Evolutionary conservation across 2,113 vertebrate genomes (phyloP).

Genomic region (Nansenia antarctica): DNA sequence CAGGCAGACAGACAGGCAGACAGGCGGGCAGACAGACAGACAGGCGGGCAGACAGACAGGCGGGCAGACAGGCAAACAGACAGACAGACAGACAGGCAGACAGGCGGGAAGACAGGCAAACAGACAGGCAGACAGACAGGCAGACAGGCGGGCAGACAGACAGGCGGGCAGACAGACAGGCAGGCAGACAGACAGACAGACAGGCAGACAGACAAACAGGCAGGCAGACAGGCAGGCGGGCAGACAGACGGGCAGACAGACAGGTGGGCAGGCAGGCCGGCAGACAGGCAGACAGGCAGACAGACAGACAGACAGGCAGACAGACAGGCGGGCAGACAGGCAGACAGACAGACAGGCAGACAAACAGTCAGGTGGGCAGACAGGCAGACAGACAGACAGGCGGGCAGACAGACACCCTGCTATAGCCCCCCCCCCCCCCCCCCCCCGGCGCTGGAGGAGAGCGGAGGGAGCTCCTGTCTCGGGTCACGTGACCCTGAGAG

Average conservation of each 20-base stretch:
- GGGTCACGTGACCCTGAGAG: conserved; percentile 74
- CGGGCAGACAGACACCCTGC: conserved; percentile 36
- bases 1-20: conserved; percentile 23
- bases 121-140: too few species aligned
- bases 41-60: conserved; percentile 44
- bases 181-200: conserved; percentile 40
- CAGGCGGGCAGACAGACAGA: conserved; percentile 51
- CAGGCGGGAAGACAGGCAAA: too few species aligned
- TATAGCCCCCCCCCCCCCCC: conserved; percentile 40
- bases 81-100: conserved; percentile 52
- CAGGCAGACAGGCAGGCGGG: conserved; percentile 48
- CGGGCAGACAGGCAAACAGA: conserved; percentile 34
- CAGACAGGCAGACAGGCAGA: conserved; percentile 46
- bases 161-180: conserved; percentile 40
- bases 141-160: conserved; percentile 53
- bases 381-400: conserved; percentile 41
- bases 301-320: conserved; percentile 21
- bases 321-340: conserved; percentile 53
- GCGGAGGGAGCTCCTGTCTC: conserved; percentile 65
- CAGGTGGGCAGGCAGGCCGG: conserved; percentile 53
- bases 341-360: conserved; percentile 46
- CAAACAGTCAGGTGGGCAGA: conserved; percentile 49
- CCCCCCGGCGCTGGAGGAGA: conserved; percentile 49
- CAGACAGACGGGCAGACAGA: conserved; percentile 31
- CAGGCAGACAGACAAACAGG: too few species aligned